phyloP scores from a whole-genome alignment of 2,888 invertebrate genomes.

The Gymnocheta viridis region DNA sequence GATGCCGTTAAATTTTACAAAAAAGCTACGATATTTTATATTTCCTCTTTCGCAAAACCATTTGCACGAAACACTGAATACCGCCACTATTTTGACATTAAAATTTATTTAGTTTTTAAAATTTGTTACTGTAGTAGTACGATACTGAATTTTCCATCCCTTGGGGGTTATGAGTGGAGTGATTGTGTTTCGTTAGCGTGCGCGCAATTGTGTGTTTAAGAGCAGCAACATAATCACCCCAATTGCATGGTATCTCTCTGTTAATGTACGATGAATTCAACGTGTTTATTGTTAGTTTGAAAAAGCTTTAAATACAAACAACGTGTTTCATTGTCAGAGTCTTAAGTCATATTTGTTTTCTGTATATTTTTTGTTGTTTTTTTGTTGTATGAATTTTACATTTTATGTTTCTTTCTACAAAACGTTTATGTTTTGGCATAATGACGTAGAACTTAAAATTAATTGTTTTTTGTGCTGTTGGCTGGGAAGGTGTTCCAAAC shows the following conservation, averaged over 20 bases:
- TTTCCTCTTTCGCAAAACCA: too few relatives aligned
- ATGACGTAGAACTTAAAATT: slow-evolving; percentile 49
- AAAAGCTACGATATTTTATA: too few relatives aligned
- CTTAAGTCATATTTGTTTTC: slow-evolving; percentile 15
- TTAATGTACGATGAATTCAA: slow-evolving; percentile 11
- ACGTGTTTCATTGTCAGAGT: slow-evolving; percentile 56
- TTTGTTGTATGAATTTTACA: slow-evolving; percentile 25
- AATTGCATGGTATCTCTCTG: not conserved
- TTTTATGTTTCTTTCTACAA: slow-evolving; percentile 13
- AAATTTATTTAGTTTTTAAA: too few relatives aligned
- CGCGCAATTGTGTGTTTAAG: not conserved
- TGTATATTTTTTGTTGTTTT: slow-evolving; percentile 21
- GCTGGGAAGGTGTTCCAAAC: slow-evolving; percentile 62
- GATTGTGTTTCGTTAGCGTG: not conserved
- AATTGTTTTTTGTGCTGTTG: slow-evolving; percentile 23
- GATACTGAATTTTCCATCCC: not conserved
- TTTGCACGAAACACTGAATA: too few relatives aligned
- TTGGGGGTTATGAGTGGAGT: not conserved
- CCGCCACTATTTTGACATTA: too few relatives aligned
- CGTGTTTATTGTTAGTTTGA: not conserved
- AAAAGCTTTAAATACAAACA: slow-evolving; percentile 38
- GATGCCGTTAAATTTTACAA: too few relatives aligned
- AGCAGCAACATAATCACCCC: not conserved
- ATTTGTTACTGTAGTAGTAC: too few relatives aligned
- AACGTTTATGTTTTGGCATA: slow-evolving; percentile 34